Evolutionary conservation across 2,888 invertebrate genomes (phyloP).

Genomic region (Onchidella celtica): DNA sequence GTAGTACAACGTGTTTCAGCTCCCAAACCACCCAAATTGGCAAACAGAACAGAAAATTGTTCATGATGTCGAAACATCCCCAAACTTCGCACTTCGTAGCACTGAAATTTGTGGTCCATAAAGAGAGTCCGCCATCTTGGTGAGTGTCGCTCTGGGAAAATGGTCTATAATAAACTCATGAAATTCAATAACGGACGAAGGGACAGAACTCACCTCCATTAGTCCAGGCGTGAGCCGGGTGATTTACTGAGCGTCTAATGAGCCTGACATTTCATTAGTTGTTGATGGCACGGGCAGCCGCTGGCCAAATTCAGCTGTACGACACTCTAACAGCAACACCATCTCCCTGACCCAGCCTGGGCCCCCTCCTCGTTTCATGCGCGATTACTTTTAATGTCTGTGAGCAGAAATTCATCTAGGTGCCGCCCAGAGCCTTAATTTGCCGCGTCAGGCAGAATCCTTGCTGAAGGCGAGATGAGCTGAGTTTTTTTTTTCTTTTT

Average conservation of each 20-base stretch:
- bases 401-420: constrained; percentile 29
- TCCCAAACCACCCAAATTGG: background rate
- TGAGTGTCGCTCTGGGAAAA: constrained; percentile 22
- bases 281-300: constrained; percentile 39
- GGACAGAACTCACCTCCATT: constrained; percentile 33
- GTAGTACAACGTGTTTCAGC: no score
- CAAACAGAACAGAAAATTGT: background rate
- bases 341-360: background rate
- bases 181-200: constrained; percentile 49
- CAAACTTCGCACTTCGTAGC: background rate
- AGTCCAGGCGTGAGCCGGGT: constrained; percentile 27
- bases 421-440: constrained; percentile 34
- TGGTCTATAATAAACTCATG: constrained; percentile 34
- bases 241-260: constrained; percentile 45
- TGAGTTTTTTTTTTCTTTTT: no score
- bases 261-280: constrained; percentile 48
- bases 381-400: constrained; percentile 37
- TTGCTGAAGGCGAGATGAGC: background rate
- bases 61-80: background rate
- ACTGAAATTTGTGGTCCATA: constrained; percentile 13
- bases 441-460: constrained; percentile 19
- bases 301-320: constrained; percentile 26
- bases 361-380: constrained; percentile 18
- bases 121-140: background rate
- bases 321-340: no score